phyloP scores from a whole-genome alignment of 35 echinoderm and acorn worm species.

The Antedon bifida region DNA sequence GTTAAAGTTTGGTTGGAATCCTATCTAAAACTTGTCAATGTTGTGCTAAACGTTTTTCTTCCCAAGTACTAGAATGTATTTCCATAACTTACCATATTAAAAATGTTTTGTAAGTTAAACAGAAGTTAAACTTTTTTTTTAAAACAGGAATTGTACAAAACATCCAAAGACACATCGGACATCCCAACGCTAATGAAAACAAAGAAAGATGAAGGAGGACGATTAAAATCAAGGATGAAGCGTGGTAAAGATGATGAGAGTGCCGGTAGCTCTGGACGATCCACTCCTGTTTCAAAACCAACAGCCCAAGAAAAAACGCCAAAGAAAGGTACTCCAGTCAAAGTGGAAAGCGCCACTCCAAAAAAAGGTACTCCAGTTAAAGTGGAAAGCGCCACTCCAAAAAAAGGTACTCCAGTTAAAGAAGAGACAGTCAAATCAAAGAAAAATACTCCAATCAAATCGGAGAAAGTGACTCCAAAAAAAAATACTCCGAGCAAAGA shows the following conservation, averaged over 20 bases:
- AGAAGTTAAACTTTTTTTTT: neutral
- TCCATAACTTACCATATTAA: too few species aligned
- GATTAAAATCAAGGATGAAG: neutral
- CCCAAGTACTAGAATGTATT: too few species aligned
- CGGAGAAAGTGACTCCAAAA: neutral
- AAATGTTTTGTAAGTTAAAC: too few species aligned
- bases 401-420: neutral
- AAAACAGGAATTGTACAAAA: neutral
- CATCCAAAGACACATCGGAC: slow-evolving; percentile 8
- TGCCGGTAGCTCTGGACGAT: neutral
- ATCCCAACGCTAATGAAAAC: neutral
- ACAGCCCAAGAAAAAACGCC: neutral
- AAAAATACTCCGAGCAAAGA: neutral
- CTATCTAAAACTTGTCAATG: too few species aligned
- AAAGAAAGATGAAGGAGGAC: neutral
- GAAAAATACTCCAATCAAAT: neutral
- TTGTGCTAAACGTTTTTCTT: too few species aligned
- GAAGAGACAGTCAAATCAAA: neutral
- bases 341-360: neutral
- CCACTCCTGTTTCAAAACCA: neutral
- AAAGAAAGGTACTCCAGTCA: neutral
- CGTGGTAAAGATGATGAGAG: neutral
- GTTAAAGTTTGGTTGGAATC: too few species aligned
- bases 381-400: neutral
- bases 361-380: neutral